phyloP scores from a whole-genome alignment of 2,888 invertebrate species.

The Conchocele bisecta region DNA sequence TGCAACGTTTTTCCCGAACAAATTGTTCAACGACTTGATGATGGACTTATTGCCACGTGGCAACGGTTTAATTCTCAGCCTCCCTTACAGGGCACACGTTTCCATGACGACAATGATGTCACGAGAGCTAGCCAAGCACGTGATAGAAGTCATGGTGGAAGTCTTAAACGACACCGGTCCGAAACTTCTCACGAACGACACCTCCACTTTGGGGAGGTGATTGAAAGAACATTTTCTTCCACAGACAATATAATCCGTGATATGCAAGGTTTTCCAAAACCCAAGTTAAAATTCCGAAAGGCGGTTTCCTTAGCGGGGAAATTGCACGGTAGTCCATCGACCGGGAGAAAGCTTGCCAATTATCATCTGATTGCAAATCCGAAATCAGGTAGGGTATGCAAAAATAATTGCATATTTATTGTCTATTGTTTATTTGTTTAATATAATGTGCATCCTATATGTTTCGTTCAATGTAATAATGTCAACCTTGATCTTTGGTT shows the following conservation, averaged over 20 bases:
- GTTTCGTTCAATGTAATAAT: no score
- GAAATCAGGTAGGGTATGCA: conserved; percentile 80
- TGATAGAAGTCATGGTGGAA: conserved; percentile 52
- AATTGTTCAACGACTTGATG: conserved; percentile 75
- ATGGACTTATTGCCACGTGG: conserved; percentile 76
- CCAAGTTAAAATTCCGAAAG: conserved; percentile 78
- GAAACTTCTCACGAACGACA: conserved; percentile 72
- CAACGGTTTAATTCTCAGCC: conserved; percentile 69
- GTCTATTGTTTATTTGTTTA: no score
- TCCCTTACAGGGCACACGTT: conserved; percentile 53
- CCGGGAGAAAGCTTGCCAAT: conserved; percentile 79
- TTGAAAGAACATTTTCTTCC: conserved; percentile 77
- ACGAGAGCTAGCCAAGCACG: conserved; percentile 16
- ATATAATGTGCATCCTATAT: no score
- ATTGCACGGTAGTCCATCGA: conserved; percentile 80
- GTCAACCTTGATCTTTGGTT: no score
- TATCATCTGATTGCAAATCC: conserved; percentile 80
- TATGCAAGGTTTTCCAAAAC: conserved; percentile 71
- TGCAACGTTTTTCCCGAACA: conserved; percentile 63
- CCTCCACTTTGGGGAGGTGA: conserved; percentile 74
- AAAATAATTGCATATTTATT: no score
- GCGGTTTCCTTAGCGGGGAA: conserved; percentile 78
- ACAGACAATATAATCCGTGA: conserved; percentile 79
- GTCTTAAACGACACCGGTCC: conserved; percentile 76
- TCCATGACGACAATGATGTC: conserved; percentile 31